Evolutionary conservation across 2,888 invertebrate species (phyloP).

Genomic region (Agrotis ipsilon): DNA sequence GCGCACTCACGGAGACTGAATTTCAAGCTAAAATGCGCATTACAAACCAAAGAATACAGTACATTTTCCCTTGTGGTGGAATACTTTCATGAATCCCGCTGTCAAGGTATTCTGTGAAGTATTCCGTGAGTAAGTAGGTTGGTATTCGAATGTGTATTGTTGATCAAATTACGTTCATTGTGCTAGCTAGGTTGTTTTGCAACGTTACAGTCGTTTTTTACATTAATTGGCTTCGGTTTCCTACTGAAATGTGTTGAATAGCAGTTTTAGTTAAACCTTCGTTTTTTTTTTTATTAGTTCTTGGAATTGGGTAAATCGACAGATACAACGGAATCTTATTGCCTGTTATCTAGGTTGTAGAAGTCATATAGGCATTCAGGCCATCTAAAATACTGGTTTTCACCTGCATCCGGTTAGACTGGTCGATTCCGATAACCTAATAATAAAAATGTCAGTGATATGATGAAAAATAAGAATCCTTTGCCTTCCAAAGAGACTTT

Average conservation of each 20-base stretch:
- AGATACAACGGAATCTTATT: background rate
- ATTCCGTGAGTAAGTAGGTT: slow-evolving; percentile 34
- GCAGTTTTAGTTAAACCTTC: background rate
- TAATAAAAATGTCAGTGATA: too few species aligned
- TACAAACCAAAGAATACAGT: slow-evolving; percentile 4
- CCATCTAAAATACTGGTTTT: too few species aligned
- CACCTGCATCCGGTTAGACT: too few species aligned
- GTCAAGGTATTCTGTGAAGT: slow-evolving; percentile 58
- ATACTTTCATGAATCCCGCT: slow-evolving; percentile 43
- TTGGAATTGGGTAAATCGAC: background rate
- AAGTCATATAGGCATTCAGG: too few species aligned
- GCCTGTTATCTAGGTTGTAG: too few species aligned
- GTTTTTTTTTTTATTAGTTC: background rate
- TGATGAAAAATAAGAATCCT: too few species aligned
- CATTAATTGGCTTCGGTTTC: slow-evolving; percentile 50
- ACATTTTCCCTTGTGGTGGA: slow-evolving; percentile 22
- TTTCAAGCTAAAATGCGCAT: slow-evolving; percentile 30
- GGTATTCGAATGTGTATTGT: slow-evolving; percentile 35
- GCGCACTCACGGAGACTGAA: slow-evolving; percentile 65
- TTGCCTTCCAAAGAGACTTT: too few species aligned
- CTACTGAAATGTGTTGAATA: slow-evolving; percentile 33
- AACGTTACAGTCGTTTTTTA: slow-evolving; percentile 49
- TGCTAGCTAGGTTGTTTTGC: slow-evolving; percentile 50
- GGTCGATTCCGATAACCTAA: too few species aligned
- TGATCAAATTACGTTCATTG: slow-evolving; percentile 55